Percentiles rank a stretch among this genome's conserved stretches.
These are phyloP conservation scores for Spondyliosoma cantharus DNA, from an alignment of 2,797 vertebrate genomes.

Conservation along the genomic window DNA sequence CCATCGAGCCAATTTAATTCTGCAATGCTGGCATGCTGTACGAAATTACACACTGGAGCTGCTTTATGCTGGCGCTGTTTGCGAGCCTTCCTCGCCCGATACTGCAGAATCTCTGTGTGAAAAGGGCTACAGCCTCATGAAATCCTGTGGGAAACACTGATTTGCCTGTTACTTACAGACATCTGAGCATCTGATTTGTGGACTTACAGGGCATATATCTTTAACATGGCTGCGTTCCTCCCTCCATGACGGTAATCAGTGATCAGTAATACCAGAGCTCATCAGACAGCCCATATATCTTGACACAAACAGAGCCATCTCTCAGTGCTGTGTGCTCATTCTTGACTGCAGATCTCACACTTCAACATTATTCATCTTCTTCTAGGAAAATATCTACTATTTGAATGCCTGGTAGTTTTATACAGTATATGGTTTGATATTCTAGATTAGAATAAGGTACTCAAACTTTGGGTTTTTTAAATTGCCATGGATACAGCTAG, in stretches of 20 bases:
- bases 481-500: slow-evolving; percentile 2
- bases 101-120: no score
- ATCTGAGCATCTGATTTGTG: slow-evolving; percentile 6
- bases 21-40: no score
- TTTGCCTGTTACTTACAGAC: no score
- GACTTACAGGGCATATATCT: slow-evolving; percentile 25
- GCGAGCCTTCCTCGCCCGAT: no score
- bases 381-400: not conserved
- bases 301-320: slow-evolving; percentile 7
- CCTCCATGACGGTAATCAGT: slow-evolving; percentile 34
- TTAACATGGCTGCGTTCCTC: slow-evolving; percentile 44
- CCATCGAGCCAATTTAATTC: no score
- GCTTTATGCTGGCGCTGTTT: no score
- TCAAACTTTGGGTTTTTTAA: not conserved
- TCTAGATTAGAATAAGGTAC: not conserved
- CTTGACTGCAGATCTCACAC: not conserved
- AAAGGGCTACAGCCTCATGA: no score
- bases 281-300: slow-evolving; percentile 35
- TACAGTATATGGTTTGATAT: not conserved
- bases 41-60: no score
- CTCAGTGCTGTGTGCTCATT: not conserved
- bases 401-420: not conserved
- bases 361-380: no score
- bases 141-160: no score
- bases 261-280: slow-evolving; percentile 48